Conservation (phyloP, 2,888 invertebrate genomes). For the Agrochola circellaris region DNA sequence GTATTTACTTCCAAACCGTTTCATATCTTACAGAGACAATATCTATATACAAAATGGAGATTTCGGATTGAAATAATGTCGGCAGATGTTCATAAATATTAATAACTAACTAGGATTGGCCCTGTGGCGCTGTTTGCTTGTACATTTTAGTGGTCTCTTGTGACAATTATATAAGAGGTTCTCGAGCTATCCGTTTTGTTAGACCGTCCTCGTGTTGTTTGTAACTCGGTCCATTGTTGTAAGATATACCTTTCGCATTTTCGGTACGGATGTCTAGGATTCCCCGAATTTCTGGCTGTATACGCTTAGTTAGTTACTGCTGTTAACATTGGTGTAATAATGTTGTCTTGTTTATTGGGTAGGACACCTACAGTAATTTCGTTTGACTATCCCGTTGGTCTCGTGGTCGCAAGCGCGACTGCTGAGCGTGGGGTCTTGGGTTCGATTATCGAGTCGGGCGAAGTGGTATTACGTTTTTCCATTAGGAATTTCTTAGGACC, state of each 20-base stretch:
- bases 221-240: conserved; percentile 33
- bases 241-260: conserved; percentile 35
- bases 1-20: conserved; percentile 72
- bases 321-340: conserved; percentile 15
- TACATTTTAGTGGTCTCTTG: conserved; percentile 59
- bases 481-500: too few species aligned
- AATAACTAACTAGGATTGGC: conserved; percentile 57
- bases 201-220: conserved; percentile 32
- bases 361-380: not conserved
- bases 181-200: conserved; percentile 44
- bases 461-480: too few species aligned
- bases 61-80: conserved; percentile 67
- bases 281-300: conserved; percentile 36
- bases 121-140: conserved; percentile 42
- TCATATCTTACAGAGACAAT: conserved; percentile 70
- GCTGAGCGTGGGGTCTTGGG: too few species aligned
- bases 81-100: conserved; percentile 72
- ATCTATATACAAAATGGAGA: conserved; percentile 68
- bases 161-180: conserved; percentile 51
- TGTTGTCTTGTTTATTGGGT: conserved; percentile 19
- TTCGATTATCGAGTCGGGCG: too few species aligned
- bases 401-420: too few species aligned
- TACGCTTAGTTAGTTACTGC: conserved; percentile 8
- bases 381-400: not conserved
- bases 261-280: conserved; percentile 23